Conservation (phyloP, 1,140 invertebrate species). For the Conus betulinus region DNA sequence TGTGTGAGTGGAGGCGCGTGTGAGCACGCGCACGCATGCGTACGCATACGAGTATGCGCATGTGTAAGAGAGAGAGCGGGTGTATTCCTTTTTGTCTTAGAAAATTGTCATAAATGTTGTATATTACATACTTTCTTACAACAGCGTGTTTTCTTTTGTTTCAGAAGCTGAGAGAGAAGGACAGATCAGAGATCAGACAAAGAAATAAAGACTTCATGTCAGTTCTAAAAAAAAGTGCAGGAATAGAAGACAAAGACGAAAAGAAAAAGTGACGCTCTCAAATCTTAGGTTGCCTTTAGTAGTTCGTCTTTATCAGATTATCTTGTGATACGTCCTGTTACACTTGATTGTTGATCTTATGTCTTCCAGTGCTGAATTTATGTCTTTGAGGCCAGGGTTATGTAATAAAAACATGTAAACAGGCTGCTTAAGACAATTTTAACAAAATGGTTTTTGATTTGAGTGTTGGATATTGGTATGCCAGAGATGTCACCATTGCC, state of each 20-base stretch:
- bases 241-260: slow-evolving; percentile 9
- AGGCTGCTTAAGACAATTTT: not conserved
- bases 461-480: too few species aligned
- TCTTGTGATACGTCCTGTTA: not conserved
- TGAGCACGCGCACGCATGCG: too few species aligned
- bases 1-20: too few species aligned
- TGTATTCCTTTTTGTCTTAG: not conserved
- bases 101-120: not conserved
- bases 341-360: not conserved
- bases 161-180: not conserved
- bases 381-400: not conserved
- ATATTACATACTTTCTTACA: not conserved
- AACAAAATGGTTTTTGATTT: too few species aligned
- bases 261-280: not conserved
- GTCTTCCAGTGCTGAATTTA: not conserved
- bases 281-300: not conserved
- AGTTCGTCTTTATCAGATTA: too few species aligned
- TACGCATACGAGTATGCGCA: too few species aligned
- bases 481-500: not conserved
- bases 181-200: not conserved
- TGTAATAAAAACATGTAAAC: too few species aligned
- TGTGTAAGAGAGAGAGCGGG: not conserved
- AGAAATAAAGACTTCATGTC: slow-evolving; percentile 8
- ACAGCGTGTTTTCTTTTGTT: not conserved
- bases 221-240: not conserved